Evolutionary conservation across 2,888 invertebrate species (phyloP), one percentile per base, ranked within the genome.

Genomic region (Amiota communis): DNA sequence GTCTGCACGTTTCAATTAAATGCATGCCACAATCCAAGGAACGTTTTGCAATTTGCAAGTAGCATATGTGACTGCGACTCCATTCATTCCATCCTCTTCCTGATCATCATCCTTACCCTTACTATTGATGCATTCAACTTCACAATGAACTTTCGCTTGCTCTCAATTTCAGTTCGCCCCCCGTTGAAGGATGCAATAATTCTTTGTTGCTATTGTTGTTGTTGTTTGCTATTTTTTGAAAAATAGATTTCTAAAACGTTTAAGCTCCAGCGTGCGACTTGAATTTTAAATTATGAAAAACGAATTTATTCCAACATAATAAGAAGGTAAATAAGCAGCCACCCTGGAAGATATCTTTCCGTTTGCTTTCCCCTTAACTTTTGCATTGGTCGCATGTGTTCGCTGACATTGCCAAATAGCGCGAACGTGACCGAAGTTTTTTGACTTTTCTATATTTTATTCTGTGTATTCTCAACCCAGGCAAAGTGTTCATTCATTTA

Each of bases 241-340:
- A 87, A 87, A 87, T 88, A 87, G 88, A 87, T 88, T 87, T 87
- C 88, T 88, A 87, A 87, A 87, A 88, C 88, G 87, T 87, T 87
- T 87, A 88, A 87, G 88, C 86, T 85, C 77, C 82, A 81, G 83
- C 79, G 79, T 80, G 81, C 79, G 88, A 83, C 80, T 80, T 86
- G 87, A 85, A 87, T 87, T 87, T 86, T 87, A 86, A 87, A 76
- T 76, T 76, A 73, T 15, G 65, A 65, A 46, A 48, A 17, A 36
- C 15, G 67, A 8, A 68, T 68, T n/a, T 53, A 36, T 49, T 20
- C 67, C 20, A 53, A 68, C 67, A 20, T 68, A 68, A 68, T 68
- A 68, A 68, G 67, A 68, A 68, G 67, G 51, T 68, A 68, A 68
- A 68, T 53, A 68, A 68, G 51, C 23, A 11, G 13, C 65, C 51